These are phyloP conservation scores for Microcebus jonahi DNA, from an alignment of 2,113 vertebrate genomes.

Conservation along the genomic window DNA sequence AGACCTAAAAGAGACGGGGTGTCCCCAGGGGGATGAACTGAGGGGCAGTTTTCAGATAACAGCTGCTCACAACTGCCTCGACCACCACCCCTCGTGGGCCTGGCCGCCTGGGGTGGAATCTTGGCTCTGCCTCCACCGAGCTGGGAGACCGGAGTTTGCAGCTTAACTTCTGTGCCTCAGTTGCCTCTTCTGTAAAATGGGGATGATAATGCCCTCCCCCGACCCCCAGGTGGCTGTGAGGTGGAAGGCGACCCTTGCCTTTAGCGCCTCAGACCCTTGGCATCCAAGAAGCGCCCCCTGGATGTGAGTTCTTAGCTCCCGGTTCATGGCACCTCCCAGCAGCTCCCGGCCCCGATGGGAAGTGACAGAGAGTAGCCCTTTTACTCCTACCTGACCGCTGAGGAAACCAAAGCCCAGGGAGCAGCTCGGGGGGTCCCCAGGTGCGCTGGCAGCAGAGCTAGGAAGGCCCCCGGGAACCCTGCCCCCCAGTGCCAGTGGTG, in stretches of 20 bases:
- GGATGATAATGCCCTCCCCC: background rate
- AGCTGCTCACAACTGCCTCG: accelerated
- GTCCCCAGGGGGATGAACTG: background rate
- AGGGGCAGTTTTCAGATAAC: background rate
- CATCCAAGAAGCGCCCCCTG: background rate
- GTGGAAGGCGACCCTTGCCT: background rate
- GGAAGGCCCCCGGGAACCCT: background rate
- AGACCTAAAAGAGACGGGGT: background rate
- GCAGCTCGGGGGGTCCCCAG: background rate
- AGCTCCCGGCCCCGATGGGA: background rate
- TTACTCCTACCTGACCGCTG: background rate
- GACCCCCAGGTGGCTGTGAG: background rate
- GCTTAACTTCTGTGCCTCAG: background rate
- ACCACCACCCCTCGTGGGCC: no score
- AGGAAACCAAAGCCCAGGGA: background rate
- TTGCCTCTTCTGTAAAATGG: background rate
- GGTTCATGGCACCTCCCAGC: background rate
- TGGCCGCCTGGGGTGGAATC: background rate
- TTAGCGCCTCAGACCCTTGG: accelerated
- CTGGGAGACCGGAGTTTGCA: accelerated
- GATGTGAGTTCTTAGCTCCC: background rate
- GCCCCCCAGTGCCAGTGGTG: background rate
- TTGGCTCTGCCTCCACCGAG: background rate
- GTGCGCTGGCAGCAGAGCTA: background rate
- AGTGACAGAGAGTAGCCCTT: background rate